These are phyloP conservation scores for Drosophila nigromelanica DNA, from an alignment of 1,140 invertebrate genomes.

Conservation along the genomic window DNA sequence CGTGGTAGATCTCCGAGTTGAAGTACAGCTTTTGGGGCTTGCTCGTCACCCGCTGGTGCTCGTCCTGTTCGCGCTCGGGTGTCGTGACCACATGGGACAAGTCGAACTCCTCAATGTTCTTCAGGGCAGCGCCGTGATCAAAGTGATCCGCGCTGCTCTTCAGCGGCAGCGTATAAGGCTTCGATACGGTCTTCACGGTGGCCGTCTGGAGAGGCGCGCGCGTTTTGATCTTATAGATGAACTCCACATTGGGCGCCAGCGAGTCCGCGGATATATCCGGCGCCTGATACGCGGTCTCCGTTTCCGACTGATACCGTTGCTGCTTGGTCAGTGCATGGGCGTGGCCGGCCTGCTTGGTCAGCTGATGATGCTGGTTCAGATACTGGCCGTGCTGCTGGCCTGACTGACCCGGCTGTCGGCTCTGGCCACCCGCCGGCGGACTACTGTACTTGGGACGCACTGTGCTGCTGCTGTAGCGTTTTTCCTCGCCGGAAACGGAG, in stretches of 20 bases:
- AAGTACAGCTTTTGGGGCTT: constrained; percentile 78
- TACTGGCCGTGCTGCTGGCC: constrained; percentile 18
- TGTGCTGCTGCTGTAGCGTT: constrained; percentile 65
- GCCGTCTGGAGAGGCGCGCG: constrained; percentile 76
- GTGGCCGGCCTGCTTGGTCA: constrained; percentile 13
- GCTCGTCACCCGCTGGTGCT: constrained; percentile 21
- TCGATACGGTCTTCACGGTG: constrained; percentile 78
- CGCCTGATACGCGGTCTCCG: constrained; percentile 69
- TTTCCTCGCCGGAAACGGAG: constrained; percentile 43
- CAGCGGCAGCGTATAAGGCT: constrained; percentile 69
- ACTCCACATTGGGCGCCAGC: constrained; percentile 74
- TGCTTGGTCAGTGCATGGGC: constrained; percentile 23
- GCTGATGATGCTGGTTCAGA: constrained; percentile 29
- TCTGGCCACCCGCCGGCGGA: constrained; percentile 16
- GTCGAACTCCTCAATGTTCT: constrained; percentile 81
- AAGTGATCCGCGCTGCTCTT: constrained; percentile 70
- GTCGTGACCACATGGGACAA: constrained; percentile 75
- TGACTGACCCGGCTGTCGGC: constrained; percentile 18
- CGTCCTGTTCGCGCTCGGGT: constrained; percentile 51
- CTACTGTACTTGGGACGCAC: constrained; percentile 61
- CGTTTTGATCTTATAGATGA: constrained; percentile 82
- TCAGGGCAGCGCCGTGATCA: constrained; percentile 72
- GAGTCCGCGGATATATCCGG: constrained; percentile 60
- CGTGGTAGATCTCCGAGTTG: constrained; percentile 82
- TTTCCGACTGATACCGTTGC: constrained; percentile 67